Percentiles rank a stretch among this genome's conserved stretches.
These are phyloP conservation scores for Sebastolobus altivelis DNA, from an alignment of 2,797 vertebrate species.

Conservation along the genomic window DNA sequence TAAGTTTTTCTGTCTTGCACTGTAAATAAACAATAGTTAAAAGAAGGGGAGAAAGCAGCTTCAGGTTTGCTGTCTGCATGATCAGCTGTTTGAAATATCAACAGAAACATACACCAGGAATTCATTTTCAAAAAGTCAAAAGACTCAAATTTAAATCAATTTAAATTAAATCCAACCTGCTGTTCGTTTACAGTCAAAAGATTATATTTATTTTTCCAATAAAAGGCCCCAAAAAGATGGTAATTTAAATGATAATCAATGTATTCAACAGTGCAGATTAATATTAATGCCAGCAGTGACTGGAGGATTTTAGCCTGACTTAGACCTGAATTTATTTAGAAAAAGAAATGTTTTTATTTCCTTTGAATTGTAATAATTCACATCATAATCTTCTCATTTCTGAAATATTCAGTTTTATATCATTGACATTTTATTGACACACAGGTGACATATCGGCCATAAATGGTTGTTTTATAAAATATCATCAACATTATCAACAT, in stretches of 20 bases:
- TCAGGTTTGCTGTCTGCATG: neutral
- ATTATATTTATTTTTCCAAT: neutral
- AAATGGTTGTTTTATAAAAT: neutral
- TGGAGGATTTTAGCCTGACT: neutral
- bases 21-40: neutral
- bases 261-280: neutral
- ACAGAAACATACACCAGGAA: neutral
- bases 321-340: neutral
- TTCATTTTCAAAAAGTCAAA: neutral
- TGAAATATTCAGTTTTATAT: neutral
- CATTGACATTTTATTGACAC: neutral
- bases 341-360: neutral
- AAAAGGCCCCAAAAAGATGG: conserved; percentile 1
- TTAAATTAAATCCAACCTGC: neutral
- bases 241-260: neutral
- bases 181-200: neutral
- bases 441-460: neutral
- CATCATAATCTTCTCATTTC: neutral
- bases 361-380: neutral
- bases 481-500: neutral
- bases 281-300: neutral
- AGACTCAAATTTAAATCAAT: neutral
- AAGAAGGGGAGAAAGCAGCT: neutral
- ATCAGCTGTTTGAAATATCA: neutral
- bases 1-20: conserved; percentile 3